These are phyloP conservation scores for Agrotis ipsilon DNA, from an alignment of 2,888 invertebrate species.

Conservation along the genomic window DNA sequence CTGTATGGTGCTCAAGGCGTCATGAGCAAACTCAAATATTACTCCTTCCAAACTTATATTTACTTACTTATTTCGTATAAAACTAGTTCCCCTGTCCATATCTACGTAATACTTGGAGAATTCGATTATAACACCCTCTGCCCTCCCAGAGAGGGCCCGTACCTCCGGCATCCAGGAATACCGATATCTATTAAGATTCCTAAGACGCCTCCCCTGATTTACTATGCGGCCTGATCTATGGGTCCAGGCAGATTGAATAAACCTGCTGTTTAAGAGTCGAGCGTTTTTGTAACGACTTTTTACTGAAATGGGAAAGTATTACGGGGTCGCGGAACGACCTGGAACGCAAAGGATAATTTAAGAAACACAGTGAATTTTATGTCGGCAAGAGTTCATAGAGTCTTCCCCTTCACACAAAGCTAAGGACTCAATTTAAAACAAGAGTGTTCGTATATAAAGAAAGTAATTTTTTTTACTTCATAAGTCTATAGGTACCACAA, in stretches of 20 bases:
- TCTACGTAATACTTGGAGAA: conserved; percentile 4
- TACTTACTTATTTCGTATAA: too few species aligned
- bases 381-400: too few species aligned
- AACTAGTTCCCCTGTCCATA: not conserved
- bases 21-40: too few species aligned
- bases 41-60: not conserved
- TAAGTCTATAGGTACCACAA: too few species aligned
- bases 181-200: conserved; percentile 60
- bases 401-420: too few species aligned
- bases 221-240: conserved; percentile 53
- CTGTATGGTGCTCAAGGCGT: too few species aligned
- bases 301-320: not conserved
- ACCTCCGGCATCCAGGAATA: conserved; percentile 20
- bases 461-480: too few species aligned
- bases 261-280: conserved; percentile 1
- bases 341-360: too few species aligned
- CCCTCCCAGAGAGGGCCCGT: not conserved
- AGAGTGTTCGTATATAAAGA: too few species aligned
- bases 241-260: conserved; percentile 32
- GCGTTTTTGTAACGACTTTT: not conserved
- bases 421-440: too few species aligned
- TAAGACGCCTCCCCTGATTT: conserved; percentile 52
- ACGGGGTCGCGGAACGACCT: not conserved
- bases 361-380: too few species aligned
- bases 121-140: conserved; percentile 18